Percentiles rank a stretch among this genome's conserved stretches.
These are phyloP conservation scores for Nicator chloris DNA, from an alignment of 2,113 vertebrate genomes.

Conservation along the genomic window DNA sequence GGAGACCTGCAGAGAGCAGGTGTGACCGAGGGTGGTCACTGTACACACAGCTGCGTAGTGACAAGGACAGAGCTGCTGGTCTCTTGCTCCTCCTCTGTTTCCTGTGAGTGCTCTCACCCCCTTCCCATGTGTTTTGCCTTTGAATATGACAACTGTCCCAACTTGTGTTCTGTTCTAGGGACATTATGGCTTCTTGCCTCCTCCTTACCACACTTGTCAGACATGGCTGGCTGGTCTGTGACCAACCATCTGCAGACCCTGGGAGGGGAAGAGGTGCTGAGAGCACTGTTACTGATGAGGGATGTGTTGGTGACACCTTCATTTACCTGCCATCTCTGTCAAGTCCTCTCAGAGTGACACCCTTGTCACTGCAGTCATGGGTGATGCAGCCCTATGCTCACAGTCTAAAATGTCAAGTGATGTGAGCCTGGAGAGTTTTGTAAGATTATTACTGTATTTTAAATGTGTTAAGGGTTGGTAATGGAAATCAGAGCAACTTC, in stretches of 20 bases:
- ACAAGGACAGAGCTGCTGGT: neutral
- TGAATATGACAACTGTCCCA: neutral
- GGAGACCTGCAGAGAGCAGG: neutral
- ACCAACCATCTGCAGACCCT: neutral
- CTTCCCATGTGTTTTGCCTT: neutral
- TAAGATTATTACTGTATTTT: neutral
- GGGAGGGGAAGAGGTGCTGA: neutral
- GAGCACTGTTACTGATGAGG: neutral
- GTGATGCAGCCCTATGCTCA: neutral
- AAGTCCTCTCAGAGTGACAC: neutral
- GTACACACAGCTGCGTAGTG: neutral
- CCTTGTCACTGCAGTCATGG: accelerated
- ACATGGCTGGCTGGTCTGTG: neutral
- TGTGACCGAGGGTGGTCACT: neutral
- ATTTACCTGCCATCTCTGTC: neutral
- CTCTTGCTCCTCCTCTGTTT: neutral
- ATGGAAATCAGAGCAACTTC: neutral
- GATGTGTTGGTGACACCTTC: neutral
- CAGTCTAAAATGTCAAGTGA: neutral
- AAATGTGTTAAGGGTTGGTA: neutral
- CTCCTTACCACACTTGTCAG: neutral
- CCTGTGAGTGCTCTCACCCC: neutral
- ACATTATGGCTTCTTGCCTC: neutral
- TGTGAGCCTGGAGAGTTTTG: neutral
- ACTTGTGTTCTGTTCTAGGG: neutral